Conservation (phyloP, 2,888 invertebrate genomes). For the Parochlus steinenii region DNA sequence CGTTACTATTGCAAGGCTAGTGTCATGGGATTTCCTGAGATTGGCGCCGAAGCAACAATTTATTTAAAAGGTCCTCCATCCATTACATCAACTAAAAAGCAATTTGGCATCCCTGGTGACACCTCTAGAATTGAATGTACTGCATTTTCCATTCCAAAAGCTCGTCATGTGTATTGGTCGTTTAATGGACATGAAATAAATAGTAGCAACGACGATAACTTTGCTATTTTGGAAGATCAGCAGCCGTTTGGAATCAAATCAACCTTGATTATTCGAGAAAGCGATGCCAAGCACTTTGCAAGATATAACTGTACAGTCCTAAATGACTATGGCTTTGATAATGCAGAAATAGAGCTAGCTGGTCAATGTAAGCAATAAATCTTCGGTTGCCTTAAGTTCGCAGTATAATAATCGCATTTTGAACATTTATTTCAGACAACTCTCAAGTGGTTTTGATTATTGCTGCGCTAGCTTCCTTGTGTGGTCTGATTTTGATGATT, state of each 20-base stretch:
- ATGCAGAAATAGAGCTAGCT: conserved; percentile 64
- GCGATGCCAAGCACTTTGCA: conserved; percentile 76
- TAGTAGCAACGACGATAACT: conserved; percentile 50
- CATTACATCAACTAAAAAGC: conserved; percentile 63
- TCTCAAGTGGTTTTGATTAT: conserved; percentile 12
- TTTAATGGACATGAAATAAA: conserved; percentile 73
- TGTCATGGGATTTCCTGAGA: conserved; percentile 71
- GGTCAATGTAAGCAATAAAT: conserved; percentile 89
- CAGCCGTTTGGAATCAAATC: conserved; percentile 64
- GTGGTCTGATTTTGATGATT: conserved; percentile 12
- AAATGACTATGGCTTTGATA: conserved; percentile 78
- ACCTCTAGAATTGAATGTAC: conserved; percentile 75
- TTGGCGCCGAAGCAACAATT: conserved; percentile 63
- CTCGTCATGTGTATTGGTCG: conserved; percentile 75
- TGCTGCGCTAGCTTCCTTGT: conserved; percentile 11
- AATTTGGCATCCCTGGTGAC: conserved; percentile 68
- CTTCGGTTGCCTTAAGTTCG: too few species aligned
- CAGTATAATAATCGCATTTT: too few species aligned
- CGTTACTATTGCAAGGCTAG: conserved; percentile 79
- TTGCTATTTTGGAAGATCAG: conserved; percentile 56
- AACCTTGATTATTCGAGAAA: conserved; percentile 74
- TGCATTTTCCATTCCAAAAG: conserved; percentile 76
- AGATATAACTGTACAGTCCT: conserved; percentile 86
- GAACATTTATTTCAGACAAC: conserved; percentile 11
- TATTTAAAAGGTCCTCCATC: conserved; percentile 68